Evolutionary conservation across 2,113 vertebrate genomes (phyloP).

Genomic region (Leptocoma aspasia): DNA sequence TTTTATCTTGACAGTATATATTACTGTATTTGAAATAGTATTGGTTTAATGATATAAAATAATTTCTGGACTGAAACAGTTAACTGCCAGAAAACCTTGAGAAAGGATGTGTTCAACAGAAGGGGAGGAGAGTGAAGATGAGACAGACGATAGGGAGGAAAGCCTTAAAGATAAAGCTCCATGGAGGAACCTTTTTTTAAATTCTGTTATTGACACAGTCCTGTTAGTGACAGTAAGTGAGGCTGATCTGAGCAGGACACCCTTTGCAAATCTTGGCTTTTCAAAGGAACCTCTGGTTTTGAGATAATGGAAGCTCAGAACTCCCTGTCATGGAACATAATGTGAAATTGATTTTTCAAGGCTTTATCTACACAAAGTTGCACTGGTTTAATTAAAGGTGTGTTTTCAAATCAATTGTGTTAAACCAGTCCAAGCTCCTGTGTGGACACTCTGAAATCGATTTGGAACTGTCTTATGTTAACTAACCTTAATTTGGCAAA

Average conservation of each 20-base stretch:
- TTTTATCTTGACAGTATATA: neutral
- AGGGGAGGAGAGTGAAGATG: neutral
- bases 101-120: neutral
- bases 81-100: neutral
- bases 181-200: neutral
- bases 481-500: neutral
- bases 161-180: neutral
- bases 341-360: conserved; percentile 49
- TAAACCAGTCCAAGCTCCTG: conserved; percentile 39
- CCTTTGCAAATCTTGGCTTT: conserved; percentile 8
- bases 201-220: neutral
- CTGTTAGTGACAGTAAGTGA: neutral
- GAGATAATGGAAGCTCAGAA: conserved; percentile 54
- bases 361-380: conserved; percentile 27
- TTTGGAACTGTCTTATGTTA: conserved; percentile 22
- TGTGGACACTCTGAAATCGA: conserved; percentile 18
- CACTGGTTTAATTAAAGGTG: conserved; percentile 53
- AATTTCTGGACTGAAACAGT: neutral
- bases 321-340: conserved; percentile 41
- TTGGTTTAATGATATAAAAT: neutral
- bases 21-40: neutral
- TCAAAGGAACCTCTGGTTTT: conserved; percentile 15
- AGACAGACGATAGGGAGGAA: neutral
- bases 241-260: conserved; percentile 6
- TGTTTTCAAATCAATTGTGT: conserved; percentile 37